Base-by-base conservation (phyloP, 2,888 invertebrate genomes). In the Drosophila differens region DNA sequence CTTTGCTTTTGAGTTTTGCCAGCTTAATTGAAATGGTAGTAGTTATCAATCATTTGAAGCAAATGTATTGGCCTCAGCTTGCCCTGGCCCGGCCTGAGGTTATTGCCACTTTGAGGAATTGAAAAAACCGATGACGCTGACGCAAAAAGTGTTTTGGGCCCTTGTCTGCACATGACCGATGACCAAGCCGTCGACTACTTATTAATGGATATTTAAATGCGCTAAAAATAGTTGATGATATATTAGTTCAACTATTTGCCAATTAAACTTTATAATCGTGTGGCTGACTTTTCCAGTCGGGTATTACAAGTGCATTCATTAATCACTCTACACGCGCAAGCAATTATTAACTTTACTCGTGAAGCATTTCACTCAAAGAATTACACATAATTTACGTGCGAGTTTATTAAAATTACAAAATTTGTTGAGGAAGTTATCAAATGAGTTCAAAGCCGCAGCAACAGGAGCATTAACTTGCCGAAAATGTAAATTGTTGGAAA, bases 101-200 rank as follows among this genome's bases (percentile, higher is more conserved):
- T 87, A 87, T 89, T 87, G 87, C 81, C 90, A 91, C 85, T 87
- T 87, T 87, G 88, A 87, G 90, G 91, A 85, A 91, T 87, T 91
- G 69, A 87, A 88, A 75, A 57, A 7, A 39, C 49, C 53, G 52
- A 33, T 33, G 53, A 32, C 47, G 64, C 35, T 30, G 22, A 62
- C 49, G 28, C 55, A 51, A 75, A 51, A 53, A 53, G 37, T 62
- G 37, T 76, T 69, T 83, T 88, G 81, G 64, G 78, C 71, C 63
- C 44, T 73, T 90, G 87, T 90, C 89, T 63, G 70, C 89, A 89
- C 66, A 70, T 79, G 73, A 76, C 69, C 69, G 70, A 47, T 25
- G 47, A 47, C 47, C 25, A 28, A 39, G 10, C 61, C 53, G 62
- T 57, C 58, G 59, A 70, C 68, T 59, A 75, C 9, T 47, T 47